Evolutionary conservation across 2,797 vertebrate species (phyloP).

Genomic region (Dicrostonyx torquatus): DNA sequence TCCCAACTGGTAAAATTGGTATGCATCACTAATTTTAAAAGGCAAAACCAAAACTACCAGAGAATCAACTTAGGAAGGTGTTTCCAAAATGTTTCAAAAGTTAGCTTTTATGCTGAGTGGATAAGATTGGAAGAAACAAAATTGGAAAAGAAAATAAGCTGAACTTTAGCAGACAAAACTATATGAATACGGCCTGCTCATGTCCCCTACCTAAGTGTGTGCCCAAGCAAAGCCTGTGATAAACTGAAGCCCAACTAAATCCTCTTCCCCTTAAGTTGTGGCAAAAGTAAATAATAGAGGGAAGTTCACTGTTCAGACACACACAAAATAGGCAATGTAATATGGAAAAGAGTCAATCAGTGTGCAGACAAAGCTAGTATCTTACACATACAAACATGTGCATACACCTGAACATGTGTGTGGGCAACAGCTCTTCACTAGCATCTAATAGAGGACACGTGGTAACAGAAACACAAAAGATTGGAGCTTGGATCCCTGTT

Average conservation of each 20-base stretch:
- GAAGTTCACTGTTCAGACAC: background rate
- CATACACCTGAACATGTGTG: background rate
- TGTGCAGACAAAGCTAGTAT: background rate
- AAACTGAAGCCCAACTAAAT: background rate
- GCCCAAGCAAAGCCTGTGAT: background rate
- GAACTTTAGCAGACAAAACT: background rate
- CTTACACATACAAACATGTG: background rate
- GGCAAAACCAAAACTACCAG: background rate
- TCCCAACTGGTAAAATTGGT: background rate
- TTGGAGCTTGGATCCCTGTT: background rate
- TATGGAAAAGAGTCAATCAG: background rate
- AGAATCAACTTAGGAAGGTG: background rate
- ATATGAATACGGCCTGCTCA: background rate
- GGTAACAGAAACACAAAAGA: background rate
- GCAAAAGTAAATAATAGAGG: background rate
- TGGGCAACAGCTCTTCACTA: background rate
- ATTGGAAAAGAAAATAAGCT: background rate
- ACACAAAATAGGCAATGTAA: background rate
- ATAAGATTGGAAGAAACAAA: background rate
- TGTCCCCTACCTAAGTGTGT: background rate
- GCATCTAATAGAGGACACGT: constrained; percentile 7
- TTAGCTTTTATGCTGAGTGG: background rate
- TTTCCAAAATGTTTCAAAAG: background rate
- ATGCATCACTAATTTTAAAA: background rate
- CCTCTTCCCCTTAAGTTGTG: background rate